Base-by-base conservation (phyloP, 2,888 invertebrate species). In the Heliconius ismenius region DNA sequence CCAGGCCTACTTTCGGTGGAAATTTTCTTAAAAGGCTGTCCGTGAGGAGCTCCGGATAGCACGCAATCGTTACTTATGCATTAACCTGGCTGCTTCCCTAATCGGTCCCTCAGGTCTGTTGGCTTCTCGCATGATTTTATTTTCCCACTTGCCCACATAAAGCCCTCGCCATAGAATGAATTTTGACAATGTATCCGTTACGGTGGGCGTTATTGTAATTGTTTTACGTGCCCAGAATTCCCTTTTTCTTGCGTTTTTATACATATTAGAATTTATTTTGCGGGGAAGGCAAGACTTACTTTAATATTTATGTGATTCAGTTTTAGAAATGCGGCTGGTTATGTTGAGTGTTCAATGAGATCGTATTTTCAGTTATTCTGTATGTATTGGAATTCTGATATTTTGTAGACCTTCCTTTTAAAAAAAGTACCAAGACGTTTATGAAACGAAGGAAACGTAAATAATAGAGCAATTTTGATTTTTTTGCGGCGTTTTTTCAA, bases 1-100 rank as follows among this genome's bases (percentile, higher is more conserved):
- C 79, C 78, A 79, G 79, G 79, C 80, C 79, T 68, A 79, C 79
- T 76, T 80, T 80, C 79, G 82, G 84, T 85, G 85, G 86, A 85
- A 86, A 87, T 87, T 87, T 87, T 85, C 87, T 88, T 89, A 90
- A 90, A 90, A 90, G 89, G 87, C 84, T 86, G 85, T 83, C 89
- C 89, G 84, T 86, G 84, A 85, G 86, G 83, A 81, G 83, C 79
- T 79, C 78, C 76, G 82, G 84, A 81, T 24, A 86, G 84, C 90
- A 93, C 91, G 91, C 90, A 88, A 92, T 90, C 94, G 95, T 95
- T 95, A 95, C 93, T 95, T 95, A 95, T 95, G 95, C 95, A 95
- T 95, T 94, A 94, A 92, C 90, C 89, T 86, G 90, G 88, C 88
- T 88, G 89, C 90, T 89, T 88, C 86, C 86, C 89, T 93, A 95